phyloP scores from a whole-genome alignment of 2,888 invertebrate species.

The Sesia apiformis region DNA sequence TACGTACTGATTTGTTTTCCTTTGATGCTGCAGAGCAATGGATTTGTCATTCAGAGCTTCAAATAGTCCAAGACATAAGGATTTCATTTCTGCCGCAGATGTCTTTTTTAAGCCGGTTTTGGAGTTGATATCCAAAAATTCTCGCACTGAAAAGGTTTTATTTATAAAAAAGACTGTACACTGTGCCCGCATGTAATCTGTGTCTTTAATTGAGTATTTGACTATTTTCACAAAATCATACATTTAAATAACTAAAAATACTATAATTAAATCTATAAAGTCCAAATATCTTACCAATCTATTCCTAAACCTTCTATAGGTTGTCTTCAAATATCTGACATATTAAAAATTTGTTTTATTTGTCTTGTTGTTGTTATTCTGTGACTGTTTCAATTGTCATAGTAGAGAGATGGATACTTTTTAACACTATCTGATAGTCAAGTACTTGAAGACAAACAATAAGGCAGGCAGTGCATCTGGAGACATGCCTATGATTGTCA shows the following conservation, averaged over 20 bases:
- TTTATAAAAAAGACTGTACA: not conserved
- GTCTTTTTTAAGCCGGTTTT: constrained; percentile 44
- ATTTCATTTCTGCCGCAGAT: constrained; percentile 84
- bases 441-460: no score
- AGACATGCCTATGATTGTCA: no score
- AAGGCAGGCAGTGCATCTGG: no score
- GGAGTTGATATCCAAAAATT: constrained; percentile 79
- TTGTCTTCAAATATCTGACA: no score
- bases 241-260: not conserved
- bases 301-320: no score
- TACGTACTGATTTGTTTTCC: constrained; percentile 86
- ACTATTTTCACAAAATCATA: not conserved
- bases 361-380: no score
- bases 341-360: no score
- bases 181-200: no score
- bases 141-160: constrained; percentile 75
- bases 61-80: constrained; percentile 84
- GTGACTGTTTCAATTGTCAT: no score
- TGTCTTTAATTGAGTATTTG: no score
- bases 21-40: constrained; percentile 87
- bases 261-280: not conserved
- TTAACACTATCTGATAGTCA: no score
- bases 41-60: constrained; percentile 91
- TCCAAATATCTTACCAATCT: not conserved
- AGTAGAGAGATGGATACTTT: no score